Conservation (phyloP, 2,888 invertebrate genomes). For the Torymus texanus region DNA sequence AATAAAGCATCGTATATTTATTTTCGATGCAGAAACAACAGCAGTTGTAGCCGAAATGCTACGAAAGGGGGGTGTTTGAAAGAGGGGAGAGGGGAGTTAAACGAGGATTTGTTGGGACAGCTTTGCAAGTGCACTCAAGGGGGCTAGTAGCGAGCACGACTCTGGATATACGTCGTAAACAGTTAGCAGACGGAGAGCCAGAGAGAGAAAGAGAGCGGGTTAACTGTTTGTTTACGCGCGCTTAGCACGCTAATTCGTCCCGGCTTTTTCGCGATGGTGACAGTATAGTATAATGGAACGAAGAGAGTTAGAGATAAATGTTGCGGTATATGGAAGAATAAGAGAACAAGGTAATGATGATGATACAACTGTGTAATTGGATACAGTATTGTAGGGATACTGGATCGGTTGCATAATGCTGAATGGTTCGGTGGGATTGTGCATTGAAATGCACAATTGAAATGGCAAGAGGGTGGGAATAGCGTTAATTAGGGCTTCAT, state of each 20-base stretch:
- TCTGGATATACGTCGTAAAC: constrained; percentile 5
- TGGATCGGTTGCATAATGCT: too few relatives aligned
- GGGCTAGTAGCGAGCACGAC: not conserved
- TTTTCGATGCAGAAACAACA: not conserved
- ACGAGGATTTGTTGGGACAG: constrained; percentile 34
- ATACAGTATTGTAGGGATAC: too few relatives aligned
- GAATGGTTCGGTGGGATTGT: too few relatives aligned
- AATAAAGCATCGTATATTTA: constrained; percentile 22
- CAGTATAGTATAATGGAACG: too few relatives aligned
- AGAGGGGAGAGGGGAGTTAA: not conserved
- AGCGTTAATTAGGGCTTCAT: too few relatives aligned
- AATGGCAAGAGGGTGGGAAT: too few relatives aligned
- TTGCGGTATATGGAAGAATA: too few relatives aligned
- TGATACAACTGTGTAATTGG: too few relatives aligned
- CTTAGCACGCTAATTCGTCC: not conserved
- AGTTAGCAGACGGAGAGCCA: not conserved
- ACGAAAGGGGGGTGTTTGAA: not conserved
- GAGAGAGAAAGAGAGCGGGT: not conserved
- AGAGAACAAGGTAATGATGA: too few relatives aligned
- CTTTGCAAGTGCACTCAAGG: constrained; percentile 20
- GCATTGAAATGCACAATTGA: too few relatives aligned
- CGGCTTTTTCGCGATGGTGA: too few relatives aligned
- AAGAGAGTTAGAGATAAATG: too few relatives aligned
- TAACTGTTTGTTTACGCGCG: not conserved
- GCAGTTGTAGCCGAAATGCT: constrained; percentile 1